These are phyloP conservation scores for Drosophila bunnanda DNA, from an alignment of 2,888 invertebrate species.

Conservation along the genomic window DNA sequence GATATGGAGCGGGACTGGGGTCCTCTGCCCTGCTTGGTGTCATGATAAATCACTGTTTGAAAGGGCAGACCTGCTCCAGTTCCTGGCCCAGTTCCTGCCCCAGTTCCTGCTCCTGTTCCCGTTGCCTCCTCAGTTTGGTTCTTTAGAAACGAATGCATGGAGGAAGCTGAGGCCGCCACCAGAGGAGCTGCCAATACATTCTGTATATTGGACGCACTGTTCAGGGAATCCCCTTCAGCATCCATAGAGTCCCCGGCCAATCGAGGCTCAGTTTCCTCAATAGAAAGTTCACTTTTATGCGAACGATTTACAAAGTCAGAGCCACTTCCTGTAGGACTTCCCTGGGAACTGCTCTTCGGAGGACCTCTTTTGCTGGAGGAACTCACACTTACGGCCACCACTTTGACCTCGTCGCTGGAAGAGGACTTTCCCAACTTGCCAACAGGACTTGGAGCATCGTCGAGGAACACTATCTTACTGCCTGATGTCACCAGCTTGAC, in stretches of 20 bases:
- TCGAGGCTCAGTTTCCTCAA: constrained; percentile 86
- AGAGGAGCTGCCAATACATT: constrained; percentile 85
- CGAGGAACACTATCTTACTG: constrained; percentile 83
- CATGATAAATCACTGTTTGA: constrained; percentile 86
- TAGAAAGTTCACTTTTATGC: constrained; percentile 87
- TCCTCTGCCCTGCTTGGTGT: constrained; percentile 82
- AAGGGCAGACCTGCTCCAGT: constrained; percentile 83
- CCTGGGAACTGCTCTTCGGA: constrained; percentile 35
- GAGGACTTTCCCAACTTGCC: constrained; percentile 35
- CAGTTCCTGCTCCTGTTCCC: constrained; percentile 26
- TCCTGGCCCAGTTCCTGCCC: constrained; percentile 2
- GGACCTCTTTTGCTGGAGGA: constrained; percentile 78
- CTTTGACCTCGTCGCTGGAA: constrained; percentile 82
- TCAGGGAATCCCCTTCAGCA: constrained; percentile 73
- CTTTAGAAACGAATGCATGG: constrained; percentile 81
- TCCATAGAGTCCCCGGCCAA: constrained; percentile 83
- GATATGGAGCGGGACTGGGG: constrained; percentile 86
- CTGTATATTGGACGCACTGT: constrained; percentile 83
- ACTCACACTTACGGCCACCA: constrained; percentile 86
- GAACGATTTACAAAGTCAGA: constrained; percentile 85
- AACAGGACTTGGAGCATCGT: constrained; percentile 61
- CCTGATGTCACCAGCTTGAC: constrained; percentile 82
- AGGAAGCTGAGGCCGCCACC: constrained; percentile 84
- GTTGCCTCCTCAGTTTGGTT: constrained; percentile 41
- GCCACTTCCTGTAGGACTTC: constrained; percentile 54